A percentile compares a stretch with the other conserved stretches of the same genome.
Evolutionary conservation across 1,140 invertebrate species (phyloP).

Genomic region (Calliphora vicina): DNA sequence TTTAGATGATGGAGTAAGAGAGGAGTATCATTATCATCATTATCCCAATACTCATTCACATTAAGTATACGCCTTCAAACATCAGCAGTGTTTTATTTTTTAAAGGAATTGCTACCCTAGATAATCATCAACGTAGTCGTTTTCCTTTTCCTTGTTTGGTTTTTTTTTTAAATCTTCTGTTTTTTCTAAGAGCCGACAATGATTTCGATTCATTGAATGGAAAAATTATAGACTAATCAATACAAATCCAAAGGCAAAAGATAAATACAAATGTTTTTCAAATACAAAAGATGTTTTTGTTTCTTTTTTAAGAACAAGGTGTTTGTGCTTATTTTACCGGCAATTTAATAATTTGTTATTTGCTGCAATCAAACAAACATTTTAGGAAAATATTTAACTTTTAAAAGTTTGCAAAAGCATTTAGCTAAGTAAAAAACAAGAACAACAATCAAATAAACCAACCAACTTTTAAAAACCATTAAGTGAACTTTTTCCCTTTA

Average conservation of each 20-base stretch:
- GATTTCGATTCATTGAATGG: conserved; percentile 57
- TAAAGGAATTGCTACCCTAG: background rate
- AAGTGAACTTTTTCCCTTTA: conserved; percentile 16
- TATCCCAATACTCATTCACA: background rate
- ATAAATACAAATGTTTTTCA: background rate
- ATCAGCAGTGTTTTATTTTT: background rate
- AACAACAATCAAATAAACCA: background rate
- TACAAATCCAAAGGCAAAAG: conserved; percentile 17
- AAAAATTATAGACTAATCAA: conserved; percentile 63
- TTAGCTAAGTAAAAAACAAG: background rate
- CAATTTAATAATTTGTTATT: conserved; percentile 36
- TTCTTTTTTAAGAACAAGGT: conserved; percentile 25
- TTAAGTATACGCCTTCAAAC: conserved; percentile 2
- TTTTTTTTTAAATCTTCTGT: background rate
- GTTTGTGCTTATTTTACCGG: conserved; percentile 40
- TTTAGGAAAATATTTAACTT: background rate
- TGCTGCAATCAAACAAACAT: background rate
- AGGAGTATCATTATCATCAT: background rate
- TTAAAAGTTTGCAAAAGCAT: background rate
- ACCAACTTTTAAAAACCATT: conserved; percentile 26
- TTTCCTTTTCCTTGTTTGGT: background rate
- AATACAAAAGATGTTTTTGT: conserved; percentile 10
- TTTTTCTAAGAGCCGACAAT: conserved; percentile 30
- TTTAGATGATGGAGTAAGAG: background rate
- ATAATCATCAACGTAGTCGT: too few relatives aligned